Evolutionary conservation across 2,888 invertebrate genomes (phyloP).

Genomic region (Phymatocera aterrima): DNA sequence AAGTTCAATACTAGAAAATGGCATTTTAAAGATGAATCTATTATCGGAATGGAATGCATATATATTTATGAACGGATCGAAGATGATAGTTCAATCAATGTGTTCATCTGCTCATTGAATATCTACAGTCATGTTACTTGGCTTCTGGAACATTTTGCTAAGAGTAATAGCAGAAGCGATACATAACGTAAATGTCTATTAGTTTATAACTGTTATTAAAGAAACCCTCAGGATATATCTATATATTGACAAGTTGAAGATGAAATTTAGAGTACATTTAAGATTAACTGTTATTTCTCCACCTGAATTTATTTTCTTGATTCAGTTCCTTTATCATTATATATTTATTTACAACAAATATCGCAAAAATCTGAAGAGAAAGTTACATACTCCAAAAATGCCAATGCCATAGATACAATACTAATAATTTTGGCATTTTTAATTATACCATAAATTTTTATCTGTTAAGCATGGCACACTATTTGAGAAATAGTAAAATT

Average conservation of each 20-base stretch:
- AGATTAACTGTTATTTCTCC: background rate
- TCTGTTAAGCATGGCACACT: background rate
- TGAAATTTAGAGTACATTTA: background rate
- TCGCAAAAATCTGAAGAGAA: background rate
- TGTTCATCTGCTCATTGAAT: background rate
- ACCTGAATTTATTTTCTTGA: background rate
- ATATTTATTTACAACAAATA: background rate
- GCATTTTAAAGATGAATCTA: background rate
- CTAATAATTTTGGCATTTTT: background rate
- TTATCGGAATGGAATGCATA: background rate
- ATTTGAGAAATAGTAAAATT: slow-evolving; percentile 1
- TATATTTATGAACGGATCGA: background rate
- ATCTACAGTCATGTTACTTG: slow-evolving; percentile 9
- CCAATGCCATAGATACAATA: too few relatives aligned
- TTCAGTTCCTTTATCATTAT: background rate
- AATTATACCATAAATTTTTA: background rate
- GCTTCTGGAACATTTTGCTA: slow-evolving; percentile 7
- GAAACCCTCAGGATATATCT: background rate
- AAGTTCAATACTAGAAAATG: background rate
- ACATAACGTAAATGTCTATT: slow-evolving; percentile 12
- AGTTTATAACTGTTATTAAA: slow-evolving; percentile 28
- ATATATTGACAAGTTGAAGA: background rate
- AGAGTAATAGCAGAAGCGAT: background rate
- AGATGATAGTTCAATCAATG: background rate
- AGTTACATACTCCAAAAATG: background rate